Conservation (phyloP, 2,113 vertebrate species). For the Sapayoa aenigma region DNA sequence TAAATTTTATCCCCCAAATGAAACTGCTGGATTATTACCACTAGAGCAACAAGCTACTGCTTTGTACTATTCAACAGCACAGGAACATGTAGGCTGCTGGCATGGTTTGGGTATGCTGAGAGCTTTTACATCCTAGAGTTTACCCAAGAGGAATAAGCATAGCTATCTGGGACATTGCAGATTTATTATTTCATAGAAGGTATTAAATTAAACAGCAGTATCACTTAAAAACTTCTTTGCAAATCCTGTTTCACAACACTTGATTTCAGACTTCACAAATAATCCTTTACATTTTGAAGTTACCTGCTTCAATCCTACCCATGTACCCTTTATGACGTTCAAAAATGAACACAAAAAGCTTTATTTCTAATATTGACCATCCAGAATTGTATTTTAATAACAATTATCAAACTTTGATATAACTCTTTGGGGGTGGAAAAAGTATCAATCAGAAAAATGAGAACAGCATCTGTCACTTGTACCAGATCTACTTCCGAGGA, state of each 20-base stretch:
- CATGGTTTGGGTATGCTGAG: background rate
- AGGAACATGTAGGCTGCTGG: background rate
- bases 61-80: background rate
- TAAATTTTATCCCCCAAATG: background rate
- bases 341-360: background rate
- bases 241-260: background rate
- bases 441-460: background rate
- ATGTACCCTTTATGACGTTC: background rate
- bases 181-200: background rate
- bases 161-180: background rate
- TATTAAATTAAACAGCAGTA: background rate
- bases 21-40: background rate
- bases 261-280: background rate
- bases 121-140: background rate
- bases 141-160: background rate
- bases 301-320: background rate
- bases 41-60: background rate
- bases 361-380: background rate
- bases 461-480: background rate
- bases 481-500: background rate
- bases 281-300: background rate
- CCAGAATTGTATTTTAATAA: background rate
- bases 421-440: background rate
- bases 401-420: background rate
- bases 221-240: background rate